These are phyloP conservation scores for Apeira syringaria DNA, from an alignment of 2,888 invertebrate genomes.

Conservation along the genomic window DNA sequence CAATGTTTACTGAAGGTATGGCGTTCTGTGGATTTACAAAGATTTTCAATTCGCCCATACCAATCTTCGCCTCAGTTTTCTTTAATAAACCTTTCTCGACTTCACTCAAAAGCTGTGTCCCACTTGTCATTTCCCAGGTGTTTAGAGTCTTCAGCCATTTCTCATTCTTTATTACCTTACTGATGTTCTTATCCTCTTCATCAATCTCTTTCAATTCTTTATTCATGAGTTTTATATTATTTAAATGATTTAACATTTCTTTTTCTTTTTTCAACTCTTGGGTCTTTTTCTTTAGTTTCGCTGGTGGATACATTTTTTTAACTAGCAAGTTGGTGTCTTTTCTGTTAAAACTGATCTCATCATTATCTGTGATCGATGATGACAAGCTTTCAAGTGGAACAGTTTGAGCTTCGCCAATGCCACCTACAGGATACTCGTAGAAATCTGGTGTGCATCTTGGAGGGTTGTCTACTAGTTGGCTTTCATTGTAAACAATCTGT, in stretches of 20 bases:
- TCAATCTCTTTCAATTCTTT: slow-evolving; percentile 32
- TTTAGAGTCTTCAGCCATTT: slow-evolving; percentile 57
- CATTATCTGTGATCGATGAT: not conserved
- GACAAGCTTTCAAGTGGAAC: not conserved
- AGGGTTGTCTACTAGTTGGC: slow-evolving; percentile 23
- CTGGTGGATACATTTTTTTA: no score
- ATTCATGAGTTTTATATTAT: slow-evolving; percentile 46
- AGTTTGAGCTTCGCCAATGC: not conserved
- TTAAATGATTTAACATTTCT: slow-evolving; percentile 39
- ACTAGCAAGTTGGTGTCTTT: not conserved
- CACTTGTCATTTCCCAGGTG: slow-evolving; percentile 44
- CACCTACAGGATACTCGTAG: slow-evolving; percentile 24
- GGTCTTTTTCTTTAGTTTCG: no score
- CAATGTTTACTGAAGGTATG: not conserved
- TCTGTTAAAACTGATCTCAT: not conserved
- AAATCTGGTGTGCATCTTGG: slow-evolving; percentile 26
- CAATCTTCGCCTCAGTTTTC: slow-evolving; percentile 25
- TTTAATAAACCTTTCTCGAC: slow-evolving; percentile 46
- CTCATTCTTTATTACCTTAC: slow-evolving; percentile 44
- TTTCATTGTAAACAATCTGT: slow-evolving; percentile 44
- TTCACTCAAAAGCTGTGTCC: slow-evolving; percentile 44
- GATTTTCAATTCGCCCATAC: slow-evolving; percentile 50
- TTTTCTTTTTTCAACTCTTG: slow-evolving; percentile 26
- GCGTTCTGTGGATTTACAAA: slow-evolving; percentile 35
- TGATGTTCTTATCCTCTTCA: not conserved